Conservation (phyloP, 2,888 invertebrate species). For the Machimus rusticus region DNA sequence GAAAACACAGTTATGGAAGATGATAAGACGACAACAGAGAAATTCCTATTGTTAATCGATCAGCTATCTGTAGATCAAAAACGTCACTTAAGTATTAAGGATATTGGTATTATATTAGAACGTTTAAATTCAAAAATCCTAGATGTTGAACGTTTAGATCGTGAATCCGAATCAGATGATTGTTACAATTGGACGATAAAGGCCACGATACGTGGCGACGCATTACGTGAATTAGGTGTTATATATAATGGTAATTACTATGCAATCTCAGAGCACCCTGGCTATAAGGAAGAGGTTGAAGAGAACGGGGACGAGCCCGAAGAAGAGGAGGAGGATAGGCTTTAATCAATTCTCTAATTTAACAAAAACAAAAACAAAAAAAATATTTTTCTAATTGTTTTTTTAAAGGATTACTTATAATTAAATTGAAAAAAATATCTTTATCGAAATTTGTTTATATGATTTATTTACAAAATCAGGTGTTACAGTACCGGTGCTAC, state of each 20-base stretch:
- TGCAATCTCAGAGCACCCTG: slow-evolving; percentile 93
- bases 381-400: slow-evolving; percentile 10
- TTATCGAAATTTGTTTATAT: slow-evolving; percentile 36
- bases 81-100: slow-evolving; percentile 90
- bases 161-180: slow-evolving; percentile 91
- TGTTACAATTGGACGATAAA: slow-evolving; percentile 97
- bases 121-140: slow-evolving; percentile 91
- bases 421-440: slow-evolving; percentile 12
- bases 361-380: background rate
- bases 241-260: slow-evolving; percentile 96
- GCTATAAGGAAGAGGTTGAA: slow-evolving; percentile 89
- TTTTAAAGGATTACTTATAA: slow-evolving; percentile 10
- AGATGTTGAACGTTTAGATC: slow-evolving; percentile 90
- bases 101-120: slow-evolving; percentile 93
- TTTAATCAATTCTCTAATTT: slow-evolving; percentile 64
- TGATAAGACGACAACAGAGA: slow-evolving; percentile 87
- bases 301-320: slow-evolving; percentile 84
- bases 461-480: slow-evolving; percentile 43
- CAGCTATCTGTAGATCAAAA: slow-evolving; percentile 92
- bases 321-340: slow-evolving; percentile 80
- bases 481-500: slow-evolving; percentile 42
- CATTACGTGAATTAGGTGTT: slow-evolving; percentile 88
- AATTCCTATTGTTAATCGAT: slow-evolving; percentile 91
- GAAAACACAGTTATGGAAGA: slow-evolving; percentile 93
- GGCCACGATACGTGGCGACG: slow-evolving; percentile 91